phyloP scores from a whole-genome alignment of 2,888 invertebrate species.

The Hypolimnas misippus region DNA sequence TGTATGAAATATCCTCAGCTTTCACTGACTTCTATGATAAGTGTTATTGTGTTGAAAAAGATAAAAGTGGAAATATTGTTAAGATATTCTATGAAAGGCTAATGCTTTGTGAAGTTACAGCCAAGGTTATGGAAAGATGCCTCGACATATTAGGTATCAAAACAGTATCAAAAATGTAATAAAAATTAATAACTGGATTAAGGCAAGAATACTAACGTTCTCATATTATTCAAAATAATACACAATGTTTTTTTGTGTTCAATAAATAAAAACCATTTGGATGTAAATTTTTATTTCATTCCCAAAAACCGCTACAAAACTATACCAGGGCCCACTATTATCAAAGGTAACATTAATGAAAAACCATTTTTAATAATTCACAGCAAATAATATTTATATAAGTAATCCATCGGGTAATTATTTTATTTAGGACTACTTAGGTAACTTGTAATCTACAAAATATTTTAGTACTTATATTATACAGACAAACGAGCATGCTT shows the following conservation, averaged over 20 bases:
- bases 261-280: slow-evolving; percentile 40
- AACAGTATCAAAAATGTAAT: slow-evolving; percentile 95
- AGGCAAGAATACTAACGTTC: not conserved
- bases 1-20: slow-evolving; percentile 96
- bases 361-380: slow-evolving; percentile 48
- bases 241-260: slow-evolving; percentile 34
- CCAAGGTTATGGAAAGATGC: slow-evolving; percentile 92
- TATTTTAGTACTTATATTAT: slow-evolving; percentile 7
- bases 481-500: slow-evolving; percentile 8
- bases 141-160: slow-evolving; percentile 96
- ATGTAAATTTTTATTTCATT: slow-evolving; percentile 69
- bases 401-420: slow-evolving; percentile 35
- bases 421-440: slow-evolving; percentile 7
- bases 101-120: slow-evolving; percentile 96
- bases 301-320: slow-evolving; percentile 82
- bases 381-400: slow-evolving; percentile 49
- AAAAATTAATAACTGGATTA: slow-evolving; percentile 7
- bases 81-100: slow-evolving; percentile 94
- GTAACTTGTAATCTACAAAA: slow-evolving; percentile 14
- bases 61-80: slow-evolving; percentile 90
- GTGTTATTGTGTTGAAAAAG: slow-evolving; percentile 98
- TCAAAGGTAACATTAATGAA: slow-evolving; percentile 66
- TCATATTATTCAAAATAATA: not conserved
- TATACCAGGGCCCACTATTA: slow-evolving; percentile 71
- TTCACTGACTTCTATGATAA: slow-evolving; percentile 99